Percentiles rank a stretch among this genome's conserved stretches.
phyloP scores from a whole-genome alignment of 2,113 vertebrate genomes.

The Dendrocopos noguchii region DNA sequence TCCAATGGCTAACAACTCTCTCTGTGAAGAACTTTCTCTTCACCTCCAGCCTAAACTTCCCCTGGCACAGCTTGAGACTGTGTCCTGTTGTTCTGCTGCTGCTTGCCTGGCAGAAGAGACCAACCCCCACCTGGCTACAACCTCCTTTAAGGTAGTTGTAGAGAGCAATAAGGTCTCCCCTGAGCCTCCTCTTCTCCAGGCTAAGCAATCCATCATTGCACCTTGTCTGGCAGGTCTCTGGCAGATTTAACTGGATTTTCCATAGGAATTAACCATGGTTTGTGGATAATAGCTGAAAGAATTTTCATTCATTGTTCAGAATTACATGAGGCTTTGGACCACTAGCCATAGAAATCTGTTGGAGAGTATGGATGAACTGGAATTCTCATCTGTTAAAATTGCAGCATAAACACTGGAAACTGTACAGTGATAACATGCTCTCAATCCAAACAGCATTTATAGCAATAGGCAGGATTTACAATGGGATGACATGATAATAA shows the following conservation, averaged over 20 bases:
- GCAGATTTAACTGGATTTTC: slow-evolving; percentile 22
- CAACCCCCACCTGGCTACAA: too few relatives aligned
- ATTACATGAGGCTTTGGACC: slow-evolving; percentile 1
- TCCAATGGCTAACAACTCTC: too few relatives aligned
- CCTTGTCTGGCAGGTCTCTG: slow-evolving; percentile 3
- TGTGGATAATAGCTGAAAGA: slow-evolving; percentile 5
- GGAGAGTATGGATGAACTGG: background rate
- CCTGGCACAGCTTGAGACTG: too few relatives aligned
- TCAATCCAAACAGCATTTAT: slow-evolving; percentile 49
- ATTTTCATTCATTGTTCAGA: slow-evolving; percentile 12
- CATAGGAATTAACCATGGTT: slow-evolving; percentile 3
- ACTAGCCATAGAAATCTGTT: slow-evolving; percentile 4
- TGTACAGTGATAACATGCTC: slow-evolving; percentile 30
- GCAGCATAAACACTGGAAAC: slow-evolving; percentile 42
- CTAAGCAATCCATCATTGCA: background rate
- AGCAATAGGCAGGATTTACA: slow-evolving; percentile 54
- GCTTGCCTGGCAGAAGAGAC: too few relatives aligned
- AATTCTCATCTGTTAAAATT: slow-evolving; percentile 34
- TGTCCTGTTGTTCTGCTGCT: too few relatives aligned
- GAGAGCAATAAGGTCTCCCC: too few relatives aligned
- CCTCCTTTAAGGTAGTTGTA: too few relatives aligned
- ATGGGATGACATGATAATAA: slow-evolving; percentile 59
- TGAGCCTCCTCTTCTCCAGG: too few relatives aligned
- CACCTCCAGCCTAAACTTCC: too few relatives aligned
- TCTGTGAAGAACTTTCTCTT: too few relatives aligned